Conservation (phyloP, 2,888 invertebrate species). For the Hyposoter dolosus region DNA sequence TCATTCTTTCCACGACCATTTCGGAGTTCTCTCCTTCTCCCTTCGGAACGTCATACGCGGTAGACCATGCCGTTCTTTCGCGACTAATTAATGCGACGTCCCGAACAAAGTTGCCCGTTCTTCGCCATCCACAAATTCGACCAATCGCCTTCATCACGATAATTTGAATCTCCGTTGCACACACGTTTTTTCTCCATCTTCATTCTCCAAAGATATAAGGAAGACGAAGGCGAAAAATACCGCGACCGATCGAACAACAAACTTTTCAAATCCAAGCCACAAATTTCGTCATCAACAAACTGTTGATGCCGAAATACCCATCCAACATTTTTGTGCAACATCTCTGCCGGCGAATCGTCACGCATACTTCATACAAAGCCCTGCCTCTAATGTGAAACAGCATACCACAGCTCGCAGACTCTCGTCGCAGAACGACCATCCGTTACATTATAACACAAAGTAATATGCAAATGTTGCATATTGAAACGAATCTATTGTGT, state of each 20-base stretch:
- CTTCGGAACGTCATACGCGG: conserved; percentile 58
- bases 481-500: neutral
- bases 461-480: neutral
- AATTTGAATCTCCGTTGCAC: conserved; percentile 35
- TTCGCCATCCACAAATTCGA: conserved; percentile 12
- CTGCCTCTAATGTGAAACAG: neutral
- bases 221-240: neutral
- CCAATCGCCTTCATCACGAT: conserved; percentile 26
- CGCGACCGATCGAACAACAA: neutral
- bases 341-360: neutral
- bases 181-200: conserved; percentile 12
- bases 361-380: neutral
- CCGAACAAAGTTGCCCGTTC: conserved; percentile 75
- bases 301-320: neutral
- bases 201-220: neutral
- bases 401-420: neutral
- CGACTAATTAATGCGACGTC: conserved; percentile 80
- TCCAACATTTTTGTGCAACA: neutral
- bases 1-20: conserved; percentile 57
- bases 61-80: conserved; percentile 69
- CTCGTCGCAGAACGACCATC: neutral
- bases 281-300: neutral
- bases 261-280: neutral
- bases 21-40: conserved; percentile 33
- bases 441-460: neutral